Percentiles rank a stretch among this genome's conserved stretches.
phyloP scores from a whole-genome alignment of 2,888 invertebrate species.

The Drosophila quasianomalipes region DNA sequence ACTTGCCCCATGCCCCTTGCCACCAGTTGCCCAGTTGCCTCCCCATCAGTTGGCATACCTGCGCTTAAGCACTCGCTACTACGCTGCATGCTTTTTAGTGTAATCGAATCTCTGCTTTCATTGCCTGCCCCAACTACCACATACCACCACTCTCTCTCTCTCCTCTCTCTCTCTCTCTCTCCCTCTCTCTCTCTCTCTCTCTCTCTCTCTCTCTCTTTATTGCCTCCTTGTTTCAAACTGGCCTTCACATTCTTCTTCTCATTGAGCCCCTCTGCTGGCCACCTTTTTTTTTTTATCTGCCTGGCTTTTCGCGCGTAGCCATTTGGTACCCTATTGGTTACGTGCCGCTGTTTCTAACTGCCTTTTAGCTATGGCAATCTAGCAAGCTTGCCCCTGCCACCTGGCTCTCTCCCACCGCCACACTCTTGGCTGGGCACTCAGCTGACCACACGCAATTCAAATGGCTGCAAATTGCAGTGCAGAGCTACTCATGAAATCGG shows the following conservation, averaged over 20 bases:
- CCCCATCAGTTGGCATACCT: slow-evolving; percentile 21
- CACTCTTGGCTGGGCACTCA: slow-evolving; percentile 15
- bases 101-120: slow-evolving; percentile 59
- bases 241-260: background rate
- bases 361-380: slow-evolving; percentile 57
- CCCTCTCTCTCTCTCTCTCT: background rate
- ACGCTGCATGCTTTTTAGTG: slow-evolving; percentile 31
- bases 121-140: slow-evolving; percentile 15
- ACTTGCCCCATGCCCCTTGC: background rate
- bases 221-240: background rate
- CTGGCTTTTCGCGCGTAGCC: slow-evolving; percentile 68
- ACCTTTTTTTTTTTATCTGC: slow-evolving; percentile 10
- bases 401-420: background rate
- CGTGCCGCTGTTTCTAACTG: slow-evolving; percentile 73
- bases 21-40: background rate
- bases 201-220: slow-evolving; percentile 1
- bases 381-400: background rate
- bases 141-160: background rate
- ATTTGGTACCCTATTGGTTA: slow-evolving; percentile 56
- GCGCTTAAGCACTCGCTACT: slow-evolving; percentile 21
- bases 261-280: background rate
- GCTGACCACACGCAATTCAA: slow-evolving; percentile 65
- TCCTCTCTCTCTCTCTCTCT: background rate
- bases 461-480: slow-evolving; percentile 56
- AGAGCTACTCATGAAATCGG: slow-evolving; percentile 14